Evolutionary conservation across 2,797 vertebrate genomes (phyloP), one percentile per base, ranked within the genome.

Genomic region (Kryptopterus vitreolus): DNA sequence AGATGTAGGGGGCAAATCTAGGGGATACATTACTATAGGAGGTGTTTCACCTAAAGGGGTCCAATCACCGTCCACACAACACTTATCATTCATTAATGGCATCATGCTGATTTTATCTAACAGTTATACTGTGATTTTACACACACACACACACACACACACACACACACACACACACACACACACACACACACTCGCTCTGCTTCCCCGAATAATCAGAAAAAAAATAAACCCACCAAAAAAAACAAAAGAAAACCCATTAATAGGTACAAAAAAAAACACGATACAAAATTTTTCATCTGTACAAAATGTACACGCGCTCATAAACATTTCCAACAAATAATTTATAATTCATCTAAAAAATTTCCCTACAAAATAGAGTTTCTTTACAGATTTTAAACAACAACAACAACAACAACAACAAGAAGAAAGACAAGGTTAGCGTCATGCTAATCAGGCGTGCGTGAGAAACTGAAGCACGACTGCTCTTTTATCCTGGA

Each of bases 261-360:
- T 73, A 85, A 75, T 87, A 89, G 53, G 53, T 92, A 90, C 87
- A 92, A 92, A 92, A 43, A 92, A 43, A 93, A 86, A 90, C 87
- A 90, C 83, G 86, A 91, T 92, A 93, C 88, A 92, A 93, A 92
- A 92, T 90, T 92, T 91, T 92, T 91, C 88, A 90, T 91, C 90
- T 92, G 92, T 92, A 93, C 80, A 89, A 91, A 93, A 93, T 95
- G 92, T 94, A 95, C 93, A 93, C 88, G 92, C 92, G 91, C 91
- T 92, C 86, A 92, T 92, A 92, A 91, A 92, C 90, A 91, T 92
- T 92, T 90, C 85, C 92, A 92, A 94, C 93, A 93, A 94, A 94
- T 94, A 94, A 94, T 92, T 95, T 94, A 94, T 91, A 87, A 92
- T 91, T 91, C 75, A 80, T 87, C 88, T 85, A 59, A 70, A 73